A percentile compares a stretch with the other conserved stretches of the same genome.
Evolutionary conservation across 2,888 invertebrate species (phyloP).

Genomic region (Chloromyia formosa): DNA sequence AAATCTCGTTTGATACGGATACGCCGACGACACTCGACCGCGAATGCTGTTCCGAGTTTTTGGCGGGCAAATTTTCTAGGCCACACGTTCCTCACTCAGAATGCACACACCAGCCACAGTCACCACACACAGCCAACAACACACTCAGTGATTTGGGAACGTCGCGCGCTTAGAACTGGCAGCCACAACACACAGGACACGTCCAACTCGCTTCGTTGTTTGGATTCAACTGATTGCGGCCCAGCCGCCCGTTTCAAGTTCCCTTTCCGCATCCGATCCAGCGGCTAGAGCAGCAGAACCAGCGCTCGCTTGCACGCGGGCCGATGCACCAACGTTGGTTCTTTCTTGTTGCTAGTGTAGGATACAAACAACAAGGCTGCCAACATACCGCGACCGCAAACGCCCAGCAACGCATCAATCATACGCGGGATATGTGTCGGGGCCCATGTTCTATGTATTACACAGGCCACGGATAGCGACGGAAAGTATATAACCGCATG

Average conservation of each 20-base stretch:
- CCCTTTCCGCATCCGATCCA: slow-evolving; percentile 53
- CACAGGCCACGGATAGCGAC: not conserved
- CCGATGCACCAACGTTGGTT: slow-evolving; percentile 25
- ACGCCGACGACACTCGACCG: not conserved
- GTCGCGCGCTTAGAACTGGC: too few species aligned
- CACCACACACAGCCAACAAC: too few species aligned
- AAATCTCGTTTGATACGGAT: not conserved
- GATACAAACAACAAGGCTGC: slow-evolving; percentile 37
- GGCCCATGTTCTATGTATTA: not conserved
- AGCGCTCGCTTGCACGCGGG: slow-evolving; percentile 3
- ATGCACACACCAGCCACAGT: too few species aligned
- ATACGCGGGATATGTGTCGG: not conserved
- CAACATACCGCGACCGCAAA: slow-evolving; percentile 38
- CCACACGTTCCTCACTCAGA: not conserved
- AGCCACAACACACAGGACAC: slow-evolving; percentile 54
- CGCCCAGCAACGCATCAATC: not conserved
- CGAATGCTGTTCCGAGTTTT: slow-evolving; percentile 12
- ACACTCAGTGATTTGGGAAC: too few species aligned
- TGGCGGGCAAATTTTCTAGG: slow-evolving; percentile 25
- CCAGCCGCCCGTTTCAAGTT: slow-evolving; percentile 43
- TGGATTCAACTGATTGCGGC: slow-evolving; percentile 59
- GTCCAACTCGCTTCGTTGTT: slow-evolving; percentile 64
- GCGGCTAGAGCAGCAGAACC: not conserved
- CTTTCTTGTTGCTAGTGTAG: slow-evolving; percentile 9
- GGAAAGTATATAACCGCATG: slow-evolving; percentile 8